Conservation (phyloP, 2,797 vertebrate species). For the Trichosurus vulpecula region DNA sequence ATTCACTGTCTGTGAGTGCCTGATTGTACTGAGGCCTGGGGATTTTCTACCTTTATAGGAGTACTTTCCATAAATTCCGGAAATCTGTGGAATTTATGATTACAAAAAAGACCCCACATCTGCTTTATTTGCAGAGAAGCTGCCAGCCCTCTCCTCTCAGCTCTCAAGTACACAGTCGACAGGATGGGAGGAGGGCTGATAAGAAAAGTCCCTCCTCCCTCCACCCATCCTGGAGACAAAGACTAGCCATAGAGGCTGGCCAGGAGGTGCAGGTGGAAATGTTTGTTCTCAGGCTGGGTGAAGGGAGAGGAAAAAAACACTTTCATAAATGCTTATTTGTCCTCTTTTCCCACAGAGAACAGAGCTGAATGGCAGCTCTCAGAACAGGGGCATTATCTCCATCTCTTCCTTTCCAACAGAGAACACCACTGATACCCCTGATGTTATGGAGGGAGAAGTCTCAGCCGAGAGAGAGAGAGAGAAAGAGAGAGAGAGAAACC, state of each 20-base stretch:
- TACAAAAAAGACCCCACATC: constrained; percentile 42
- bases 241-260: constrained; percentile 25
- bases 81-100: constrained; percentile 54
- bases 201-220: constrained; percentile 22
- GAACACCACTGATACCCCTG: neutral
- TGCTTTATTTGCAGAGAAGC: neutral
- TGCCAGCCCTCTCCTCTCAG: constrained; percentile 20
- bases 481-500: neutral
- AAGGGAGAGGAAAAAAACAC: constrained; percentile 3
- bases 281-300: constrained; percentile 42
- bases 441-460: neutral
- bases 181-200: neutral
- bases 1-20: neutral
- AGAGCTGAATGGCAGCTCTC: neutral
- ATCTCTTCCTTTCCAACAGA: neutral
- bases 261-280: neutral
- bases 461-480: neutral
- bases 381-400: constrained; percentile 2
- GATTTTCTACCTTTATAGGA: neutral
- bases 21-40: neutral
- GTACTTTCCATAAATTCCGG: constrained; percentile 33
- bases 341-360: neutral
- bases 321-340: neutral
- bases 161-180: neutral
- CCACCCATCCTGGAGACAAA: constrained; percentile 30